phyloP scores from a whole-genome alignment of 2,113 vertebrate genomes.

The Chiloscyllium plagiosum region DNA sequence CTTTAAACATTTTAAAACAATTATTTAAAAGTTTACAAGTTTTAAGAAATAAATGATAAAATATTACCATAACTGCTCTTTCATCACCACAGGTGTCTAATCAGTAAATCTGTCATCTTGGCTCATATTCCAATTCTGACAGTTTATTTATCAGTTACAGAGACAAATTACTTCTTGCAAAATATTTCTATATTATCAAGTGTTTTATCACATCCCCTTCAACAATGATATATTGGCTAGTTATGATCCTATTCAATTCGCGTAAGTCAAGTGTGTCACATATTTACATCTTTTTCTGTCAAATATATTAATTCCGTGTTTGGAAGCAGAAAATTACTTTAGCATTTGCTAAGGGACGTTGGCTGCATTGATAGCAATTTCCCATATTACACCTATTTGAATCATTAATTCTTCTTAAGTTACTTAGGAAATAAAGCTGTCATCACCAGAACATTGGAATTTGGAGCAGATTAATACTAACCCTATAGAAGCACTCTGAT shows the following conservation, averaged over 20 bases:
- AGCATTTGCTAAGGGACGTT: background rate
- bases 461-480: background rate
- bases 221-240: background rate
- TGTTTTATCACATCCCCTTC: too few species aligned
- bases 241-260: background rate
- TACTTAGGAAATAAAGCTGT: background rate
- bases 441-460: background rate
- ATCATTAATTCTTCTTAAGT: background rate
- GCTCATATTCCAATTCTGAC: background rate
- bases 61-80: background rate
- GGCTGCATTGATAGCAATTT: background rate
- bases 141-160: background rate
- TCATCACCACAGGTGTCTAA: background rate
- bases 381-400: background rate
- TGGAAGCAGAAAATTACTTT: background rate
- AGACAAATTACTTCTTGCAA: background rate
- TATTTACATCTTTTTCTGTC: background rate
- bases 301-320: background rate
- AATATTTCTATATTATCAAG: background rate
- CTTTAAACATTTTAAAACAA: background rate
- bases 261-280: background rate
- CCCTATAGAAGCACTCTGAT: background rate
- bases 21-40: background rate
- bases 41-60: background rate
- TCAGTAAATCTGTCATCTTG: background rate